A percentile compares a stretch with the other conserved stretches of the same genome.
Evolutionary conservation across 2,113 vertebrate genomes (phyloP).

Genomic region (Glaucomys volans): DNA sequence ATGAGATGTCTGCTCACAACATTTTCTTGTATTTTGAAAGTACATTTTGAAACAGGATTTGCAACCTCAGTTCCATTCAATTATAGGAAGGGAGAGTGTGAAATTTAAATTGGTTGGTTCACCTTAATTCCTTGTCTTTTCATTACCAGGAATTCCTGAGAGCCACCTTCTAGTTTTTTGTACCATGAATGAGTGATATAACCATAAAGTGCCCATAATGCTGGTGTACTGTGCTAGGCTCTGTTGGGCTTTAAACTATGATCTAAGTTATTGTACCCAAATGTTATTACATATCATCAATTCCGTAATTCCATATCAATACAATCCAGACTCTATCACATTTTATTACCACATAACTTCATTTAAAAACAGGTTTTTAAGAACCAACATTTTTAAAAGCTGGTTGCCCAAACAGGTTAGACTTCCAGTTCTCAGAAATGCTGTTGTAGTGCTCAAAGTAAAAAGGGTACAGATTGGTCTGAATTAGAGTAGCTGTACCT

Average conservation of each 20-base stretch:
- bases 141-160: background rate
- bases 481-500: background rate
- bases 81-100: conserved; percentile 27
- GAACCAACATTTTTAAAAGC: conserved; percentile 37
- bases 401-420: background rate
- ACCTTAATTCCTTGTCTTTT: conserved; percentile 49
- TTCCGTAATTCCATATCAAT: conserved; percentile 25
- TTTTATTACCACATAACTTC: conserved; percentile 8
- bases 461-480: background rate
- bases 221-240: background rate
- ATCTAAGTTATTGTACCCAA: background rate
- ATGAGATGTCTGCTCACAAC: conserved; percentile 58
- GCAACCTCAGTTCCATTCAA: conserved; percentile 25
- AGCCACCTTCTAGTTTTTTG: conserved; percentile 7
- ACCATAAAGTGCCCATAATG: background rate
- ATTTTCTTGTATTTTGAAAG: conserved; percentile 70
- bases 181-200: conserved; percentile 30
- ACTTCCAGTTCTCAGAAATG: conserved; percentile 38
- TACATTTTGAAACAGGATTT: conserved; percentile 20
- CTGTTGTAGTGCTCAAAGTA: background rate
- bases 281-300: background rate
- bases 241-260: conserved; percentile 35
- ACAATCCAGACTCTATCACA: background rate
- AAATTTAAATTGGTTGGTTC: conserved; percentile 56
- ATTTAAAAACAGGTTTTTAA: conserved; percentile 56